These are phyloP conservation scores for Nycticorax nycticorax DNA, from an alignment of 2,113 vertebrate genomes.

Conservation along the genomic window DNA sequence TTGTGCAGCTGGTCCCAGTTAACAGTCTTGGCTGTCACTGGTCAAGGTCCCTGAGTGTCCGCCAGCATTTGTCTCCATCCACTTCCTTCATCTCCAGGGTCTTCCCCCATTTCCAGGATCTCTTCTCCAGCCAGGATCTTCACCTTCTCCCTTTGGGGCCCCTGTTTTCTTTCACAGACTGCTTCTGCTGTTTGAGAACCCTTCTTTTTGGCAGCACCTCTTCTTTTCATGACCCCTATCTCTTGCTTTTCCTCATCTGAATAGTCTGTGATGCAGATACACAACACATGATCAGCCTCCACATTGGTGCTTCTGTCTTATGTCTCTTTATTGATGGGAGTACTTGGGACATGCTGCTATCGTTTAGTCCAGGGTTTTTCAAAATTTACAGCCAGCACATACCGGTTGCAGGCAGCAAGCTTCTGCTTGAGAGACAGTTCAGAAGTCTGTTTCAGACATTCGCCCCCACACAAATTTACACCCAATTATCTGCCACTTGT, in stretches of 20 bases:
- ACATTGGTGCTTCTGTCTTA: not conserved
- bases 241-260: not conserved
- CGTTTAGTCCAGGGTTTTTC: not conserved
- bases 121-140: not conserved
- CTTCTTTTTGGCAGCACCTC: not conserved
- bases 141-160: not conserved
- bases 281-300: not conserved
- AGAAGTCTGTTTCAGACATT: not conserved
- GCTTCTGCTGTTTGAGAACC: not conserved
- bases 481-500: not conserved
- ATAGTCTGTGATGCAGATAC: not conserved
- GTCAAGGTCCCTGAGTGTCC: not conserved
- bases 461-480: not conserved
- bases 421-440: not conserved
- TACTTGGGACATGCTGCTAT: not conserved
- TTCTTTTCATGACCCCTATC: not conserved
- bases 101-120: not conserved
- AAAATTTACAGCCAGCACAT: not conserved
- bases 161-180: not conserved
- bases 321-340: not conserved
- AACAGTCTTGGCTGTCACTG: not conserved
- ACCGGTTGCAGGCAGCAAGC: not conserved
- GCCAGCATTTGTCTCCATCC: not conserved
- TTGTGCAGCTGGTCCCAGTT: not conserved
- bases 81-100: not conserved